Percentiles rank a stretch among this genome's conserved stretches.
These are phyloP conservation scores for Bagarius yarrelli DNA, from an alignment of 2,113 vertebrate species.

Conservation along the genomic window DNA sequence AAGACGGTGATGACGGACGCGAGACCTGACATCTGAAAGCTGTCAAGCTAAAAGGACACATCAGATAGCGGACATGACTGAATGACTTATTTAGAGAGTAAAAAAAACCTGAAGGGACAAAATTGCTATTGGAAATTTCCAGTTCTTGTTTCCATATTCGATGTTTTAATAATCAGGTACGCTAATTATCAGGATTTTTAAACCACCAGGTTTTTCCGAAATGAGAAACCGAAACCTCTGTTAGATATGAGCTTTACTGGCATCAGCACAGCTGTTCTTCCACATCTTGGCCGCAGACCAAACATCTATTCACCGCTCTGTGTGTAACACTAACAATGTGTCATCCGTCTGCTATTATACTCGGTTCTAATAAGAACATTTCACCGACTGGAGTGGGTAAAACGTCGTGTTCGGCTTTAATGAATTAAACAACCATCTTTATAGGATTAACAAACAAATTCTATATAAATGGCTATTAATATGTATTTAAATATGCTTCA, in stretches of 20 bases:
- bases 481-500: too few relatives aligned
- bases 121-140: background rate
- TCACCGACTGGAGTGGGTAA: background rate
- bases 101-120: too few relatives aligned
- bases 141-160: background rate
- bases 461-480: too few relatives aligned
- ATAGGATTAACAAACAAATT: too few relatives aligned
- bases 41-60: background rate
- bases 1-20: conserved; percentile 11
- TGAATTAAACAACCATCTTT: background rate
- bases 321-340: conserved; percentile 28
- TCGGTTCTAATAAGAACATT: conserved; percentile 1
- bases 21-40: background rate
- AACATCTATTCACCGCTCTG: conserved; percentile 53
- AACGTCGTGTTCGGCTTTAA: background rate
- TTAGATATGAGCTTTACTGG: conserved; percentile 53
- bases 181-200: conserved; percentile 50
- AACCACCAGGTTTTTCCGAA: conserved; percentile 60
- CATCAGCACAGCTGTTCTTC: conserved; percentile 65
- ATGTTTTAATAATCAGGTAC: background rate
- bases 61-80: conserved; percentile 3
- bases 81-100: too few relatives aligned
- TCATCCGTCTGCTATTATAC: background rate
- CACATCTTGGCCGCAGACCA: conserved; percentile 62
- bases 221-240: conserved; percentile 59